Base-by-base conservation (phyloP, 2,797 vertebrate genomes). In the Chrosomus eos region DNA sequence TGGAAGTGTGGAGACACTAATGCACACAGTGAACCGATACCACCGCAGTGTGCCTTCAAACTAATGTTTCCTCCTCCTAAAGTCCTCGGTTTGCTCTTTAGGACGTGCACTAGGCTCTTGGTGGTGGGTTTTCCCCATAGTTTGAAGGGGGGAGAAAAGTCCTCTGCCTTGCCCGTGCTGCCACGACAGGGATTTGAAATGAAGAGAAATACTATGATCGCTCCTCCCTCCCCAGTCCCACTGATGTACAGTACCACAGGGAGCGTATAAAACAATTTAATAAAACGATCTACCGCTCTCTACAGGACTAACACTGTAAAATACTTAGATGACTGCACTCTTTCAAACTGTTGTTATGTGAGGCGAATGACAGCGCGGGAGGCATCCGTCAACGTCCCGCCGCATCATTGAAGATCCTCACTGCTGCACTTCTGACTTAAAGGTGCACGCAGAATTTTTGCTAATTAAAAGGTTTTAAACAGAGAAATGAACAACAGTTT, bases 211-310 rank as follows among this genome's bases (percentile, higher is more conserved):
- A 92, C 91, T 93, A 89, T 91, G 87, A 26, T 93, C 90, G 95
- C 95, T 95, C 95, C 95, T 94, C 94, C 95, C 94, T 94, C 93
- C 86, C 40, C 77, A 10, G 76, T 62, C 73, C 62, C 31, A 80
- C 86, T 90, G 76, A 72, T 92, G 92, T 93, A 92, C 93, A 90
- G 94, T 94, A 94, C 86, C 75, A 75, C 76, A 31, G 87, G 83
- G 84, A 84, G 79, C 51, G 84, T 62, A 88, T 81, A 88, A 82
- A 8, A 85, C 81, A 89, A 76, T 92, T 87, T 90, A 90, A 91
- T 89, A 82, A 93, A 92, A 93, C 94, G 78, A 92, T 94, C 93
- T 93, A 93, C 93, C 79, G 94, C 95, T 94, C 95, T 94, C 95
- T 96, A 92, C 94, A 95, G 95, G 95, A 92, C 85, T 91, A 72